phyloP scores from a whole-genome alignment of 2,888 invertebrate species.

The Aricia artaxerxes region DNA sequence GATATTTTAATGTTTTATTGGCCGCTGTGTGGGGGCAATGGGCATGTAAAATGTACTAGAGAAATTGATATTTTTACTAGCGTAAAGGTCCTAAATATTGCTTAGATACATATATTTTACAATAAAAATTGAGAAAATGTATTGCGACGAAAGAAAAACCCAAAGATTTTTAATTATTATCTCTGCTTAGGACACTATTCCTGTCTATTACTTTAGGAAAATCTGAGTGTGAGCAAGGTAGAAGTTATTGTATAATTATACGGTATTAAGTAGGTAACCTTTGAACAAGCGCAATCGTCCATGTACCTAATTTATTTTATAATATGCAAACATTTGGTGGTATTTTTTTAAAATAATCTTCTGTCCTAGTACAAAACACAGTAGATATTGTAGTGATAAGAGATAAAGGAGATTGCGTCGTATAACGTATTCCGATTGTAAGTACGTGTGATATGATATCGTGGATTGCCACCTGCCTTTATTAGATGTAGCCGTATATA shows the following conservation, averaged over 20 bases:
- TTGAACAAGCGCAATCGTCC: not conserved
- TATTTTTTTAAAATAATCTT: not conserved
- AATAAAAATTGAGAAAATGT: no score
- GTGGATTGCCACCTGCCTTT: not conserved
- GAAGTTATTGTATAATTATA: not conserved
- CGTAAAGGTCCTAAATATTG: no score
- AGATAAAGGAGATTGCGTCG: conserved; percentile 6
- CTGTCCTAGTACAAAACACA: not conserved
- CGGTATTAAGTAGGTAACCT: not conserved
- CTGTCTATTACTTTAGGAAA: not conserved
- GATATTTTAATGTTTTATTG: conserved; percentile 27
- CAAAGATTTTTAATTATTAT: no score
- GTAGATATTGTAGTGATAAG: conserved; percentile 6
- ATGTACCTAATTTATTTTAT: not conserved
- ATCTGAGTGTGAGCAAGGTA: not conserved
- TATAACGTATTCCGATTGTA: not conserved
- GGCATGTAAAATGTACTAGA: no score
- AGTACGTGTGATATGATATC: not conserved
- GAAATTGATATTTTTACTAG: no score
- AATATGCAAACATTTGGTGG: not conserved
- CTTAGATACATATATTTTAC: no score
- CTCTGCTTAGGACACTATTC: not conserved
- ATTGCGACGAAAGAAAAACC: no score
- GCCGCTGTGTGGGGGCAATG: not conserved
- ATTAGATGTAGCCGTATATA: not conserved